Base-by-base conservation (phyloP, 2,888 invertebrate genomes). In the Nomada hirtipes region DNA sequence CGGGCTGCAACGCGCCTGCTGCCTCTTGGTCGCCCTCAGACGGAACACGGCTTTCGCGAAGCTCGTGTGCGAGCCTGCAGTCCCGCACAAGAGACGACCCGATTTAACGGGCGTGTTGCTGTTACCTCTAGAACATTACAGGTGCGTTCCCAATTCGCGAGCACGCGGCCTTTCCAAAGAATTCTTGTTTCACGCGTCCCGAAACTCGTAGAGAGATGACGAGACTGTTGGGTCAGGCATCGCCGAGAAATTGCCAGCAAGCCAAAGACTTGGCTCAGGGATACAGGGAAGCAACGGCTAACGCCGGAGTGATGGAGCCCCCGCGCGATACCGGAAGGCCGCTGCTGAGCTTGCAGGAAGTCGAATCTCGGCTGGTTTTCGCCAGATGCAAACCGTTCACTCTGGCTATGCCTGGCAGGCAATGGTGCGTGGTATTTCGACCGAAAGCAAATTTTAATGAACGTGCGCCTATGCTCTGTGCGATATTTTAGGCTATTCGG, bases 311-410 rank as follows among this genome's bases (percentile, higher is more conserved):
- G 7, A 98, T 98, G 98, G 98, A 98, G 86, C 96, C 98, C 0
- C 95, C 97, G 72, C 97, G 97, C 20, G 97, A 98, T 91, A 92
- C 92, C 60, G 98, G 98, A 0, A 96, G 97, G 79, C 98, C 98
- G 0, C 92, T 98, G 81, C 94, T 98, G 7, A 97, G 97, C 18
- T 95, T 98, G 70, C 97, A 97, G 91, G 98, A 98, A 93, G 95
- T 98, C 85, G 98, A 98, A 93, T 97, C 97, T 91, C 95, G 98
- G 90, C 95, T 98, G 93, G 98, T 98, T 89, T 98, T 98, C 94
- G 98, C 98, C 90, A 96, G 97, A 94, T 98, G 98, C 95, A 98
- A 97, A 96, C 98, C 98, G 71, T 98, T 98, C 93, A 96, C 97
- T 71, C 94, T 98, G 92, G 97, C 97, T 90, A 96, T 97, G 89